Conservation (phyloP, 2,888 invertebrate species). For the Lepetodrilus schrolli region DNA sequence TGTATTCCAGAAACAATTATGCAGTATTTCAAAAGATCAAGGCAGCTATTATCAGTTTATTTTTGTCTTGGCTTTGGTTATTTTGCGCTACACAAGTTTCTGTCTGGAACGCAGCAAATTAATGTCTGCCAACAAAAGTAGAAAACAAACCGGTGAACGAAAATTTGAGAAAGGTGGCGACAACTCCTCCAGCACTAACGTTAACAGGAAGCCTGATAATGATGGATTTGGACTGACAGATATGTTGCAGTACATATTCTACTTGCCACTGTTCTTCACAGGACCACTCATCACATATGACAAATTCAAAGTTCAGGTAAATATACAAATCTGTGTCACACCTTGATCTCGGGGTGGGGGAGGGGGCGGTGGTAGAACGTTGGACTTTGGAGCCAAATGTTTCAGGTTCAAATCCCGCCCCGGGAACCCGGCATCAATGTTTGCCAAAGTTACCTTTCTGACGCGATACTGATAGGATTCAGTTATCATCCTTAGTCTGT, state of each 20-base stretch:
- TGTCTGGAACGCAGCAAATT: conserved; percentile 78
- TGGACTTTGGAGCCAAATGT: too few species aligned
- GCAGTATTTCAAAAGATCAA: conserved; percentile 41
- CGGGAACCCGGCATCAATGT: too few species aligned
- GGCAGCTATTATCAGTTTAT: conserved; percentile 74
- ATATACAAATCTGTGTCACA: too few species aligned
- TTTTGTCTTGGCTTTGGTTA: conserved; percentile 80
- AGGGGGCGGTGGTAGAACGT: too few species aligned
- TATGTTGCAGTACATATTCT: conserved; percentile 85
- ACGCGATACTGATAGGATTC: too few species aligned
- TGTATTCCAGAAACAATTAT: conserved; percentile 43
- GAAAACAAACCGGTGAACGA: not conserved
- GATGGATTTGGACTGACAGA: conserved; percentile 63
- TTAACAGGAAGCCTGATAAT: not conserved
- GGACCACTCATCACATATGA: conserved; percentile 89
- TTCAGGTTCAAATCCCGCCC: too few species aligned
- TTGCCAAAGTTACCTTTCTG: too few species aligned
- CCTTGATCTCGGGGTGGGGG: too few species aligned
- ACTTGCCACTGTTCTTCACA: conserved; percentile 86
- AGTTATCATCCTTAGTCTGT: too few species aligned
- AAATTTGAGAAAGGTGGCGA: not conserved
- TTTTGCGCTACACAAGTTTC: conserved; percentile 83
- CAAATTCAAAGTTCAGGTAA: conserved; percentile 80
- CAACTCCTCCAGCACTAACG: not conserved
- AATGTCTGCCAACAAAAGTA: not conserved